These are phyloP conservation scores for Drosophila demipolita DNA, from an alignment of 2,888 invertebrate genomes.

Conservation along the genomic window DNA sequence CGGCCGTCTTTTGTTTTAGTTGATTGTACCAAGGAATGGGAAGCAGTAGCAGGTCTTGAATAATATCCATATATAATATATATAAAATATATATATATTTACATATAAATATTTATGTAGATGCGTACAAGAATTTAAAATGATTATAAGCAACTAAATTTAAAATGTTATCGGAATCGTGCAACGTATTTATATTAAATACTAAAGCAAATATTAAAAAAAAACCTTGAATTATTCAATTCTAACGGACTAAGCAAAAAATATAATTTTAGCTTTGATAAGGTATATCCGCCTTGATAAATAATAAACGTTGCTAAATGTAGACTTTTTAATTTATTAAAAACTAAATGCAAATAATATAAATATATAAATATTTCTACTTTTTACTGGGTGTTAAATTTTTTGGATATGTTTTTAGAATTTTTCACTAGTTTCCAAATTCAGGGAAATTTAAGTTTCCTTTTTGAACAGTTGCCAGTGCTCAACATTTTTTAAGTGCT, in stretches of 20 bases:
- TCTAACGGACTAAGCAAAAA: not conserved
- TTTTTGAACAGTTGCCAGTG: not conserved
- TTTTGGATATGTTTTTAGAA: too few species aligned
- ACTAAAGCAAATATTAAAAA: not conserved
- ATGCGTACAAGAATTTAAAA: not conserved
- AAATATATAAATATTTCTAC: not conserved
- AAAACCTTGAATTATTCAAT: not conserved
- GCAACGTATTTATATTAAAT: not conserved
- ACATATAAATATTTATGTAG: not conserved
- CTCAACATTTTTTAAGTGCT: not conserved
- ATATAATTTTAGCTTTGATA: too few species aligned
- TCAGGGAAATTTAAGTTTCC: not conserved
- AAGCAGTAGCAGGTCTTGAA: not conserved
- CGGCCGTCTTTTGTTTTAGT: constrained; percentile 49
- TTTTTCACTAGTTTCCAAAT: not conserved
- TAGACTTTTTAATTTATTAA: not conserved
- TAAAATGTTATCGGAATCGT: not conserved
- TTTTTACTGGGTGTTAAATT: not conserved
- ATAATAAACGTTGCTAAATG: too few species aligned
- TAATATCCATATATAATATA: not conserved
- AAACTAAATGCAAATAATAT: not conserved
- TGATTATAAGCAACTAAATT: not conserved
- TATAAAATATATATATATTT: not conserved
- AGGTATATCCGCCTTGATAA: too few species aligned
- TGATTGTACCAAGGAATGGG: constrained; percentile 7